Base-by-base conservation (phyloP, 2,797 vertebrate species). In the Manis pentadactyla region DNA sequence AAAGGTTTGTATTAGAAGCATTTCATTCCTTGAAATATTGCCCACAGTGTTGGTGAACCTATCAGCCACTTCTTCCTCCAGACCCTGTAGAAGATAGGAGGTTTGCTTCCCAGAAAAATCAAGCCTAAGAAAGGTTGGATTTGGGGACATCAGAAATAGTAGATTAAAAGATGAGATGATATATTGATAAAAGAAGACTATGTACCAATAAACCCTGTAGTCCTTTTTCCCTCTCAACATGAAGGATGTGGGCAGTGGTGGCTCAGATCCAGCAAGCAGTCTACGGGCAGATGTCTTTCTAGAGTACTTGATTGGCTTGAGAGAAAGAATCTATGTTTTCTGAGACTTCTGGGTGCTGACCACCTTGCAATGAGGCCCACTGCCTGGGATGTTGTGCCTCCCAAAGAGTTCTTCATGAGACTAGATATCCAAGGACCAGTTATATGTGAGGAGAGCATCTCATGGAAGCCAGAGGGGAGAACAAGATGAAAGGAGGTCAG, bases 381-480 rank as follows among this genome's bases (percentile, higher is more conserved):
- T 23, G 37, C 17, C n/a, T 84, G 39, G 39, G 46, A 59, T 68
- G 31, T 81, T 82, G 74, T 69, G 64, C 1, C 3, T 31, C 1
- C 14, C 53, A 74, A 51, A 82, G 37, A 81, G 14, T 82, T 86
- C 29, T 66, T 83, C 66, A 29, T 53, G 31, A 66, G 34, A 79
- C 5, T n/a, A 25, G 68, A 49, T 68, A 94, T 9, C 19, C 12
- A 61, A 75, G 55, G 57, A 51, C 9, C 0, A 37, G 31, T 37
- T 75, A 19, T 12, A 71, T 9, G 12, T 53, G 90, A 92, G 75
- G 46, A 89, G 42, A 69, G 12, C 13, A 21, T 82, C 27, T 83
- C 74, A 73, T 34, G 81, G 69, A 85, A 89, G 39, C 95, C 18
- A 83, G 49, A 87, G 39, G 49, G 21, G 55, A 93, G 71, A 59